A percentile compares a stretch with the other conserved stretches of the same genome.
Conservation (phyloP, 2,888 invertebrate genomes). For the Gari tellinella region DNA sequence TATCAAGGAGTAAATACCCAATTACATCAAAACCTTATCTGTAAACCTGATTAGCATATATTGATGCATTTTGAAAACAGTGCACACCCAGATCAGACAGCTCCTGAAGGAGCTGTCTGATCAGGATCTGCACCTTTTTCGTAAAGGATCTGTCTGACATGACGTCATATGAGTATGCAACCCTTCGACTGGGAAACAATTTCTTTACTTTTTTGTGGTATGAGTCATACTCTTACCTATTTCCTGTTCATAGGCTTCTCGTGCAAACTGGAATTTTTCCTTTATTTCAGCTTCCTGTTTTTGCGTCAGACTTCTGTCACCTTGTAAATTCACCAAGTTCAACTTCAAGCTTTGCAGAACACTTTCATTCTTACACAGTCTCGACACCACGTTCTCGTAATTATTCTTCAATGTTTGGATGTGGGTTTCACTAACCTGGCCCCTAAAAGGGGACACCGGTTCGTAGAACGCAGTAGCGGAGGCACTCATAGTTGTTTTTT, state of each 20-base stretch:
- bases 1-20: no score
- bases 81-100: no score
- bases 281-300: conserved; percentile 68
- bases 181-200: no score
- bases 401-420: conserved; percentile 64
- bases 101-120: no score
- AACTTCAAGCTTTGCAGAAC: conserved; percentile 78
- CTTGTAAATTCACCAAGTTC: conserved; percentile 73
- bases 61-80: no score
- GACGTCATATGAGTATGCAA: no score
- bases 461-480: conserved; percentile 22
- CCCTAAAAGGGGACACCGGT: conserved; percentile 56
- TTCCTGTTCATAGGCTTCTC: conserved; percentile 75
- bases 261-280: conserved; percentile 67
- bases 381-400: conserved; percentile 70
- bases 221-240: no score
- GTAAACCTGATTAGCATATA: no score
- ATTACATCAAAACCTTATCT: no score
- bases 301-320: conserved; percentile 69
- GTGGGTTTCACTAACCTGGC: conserved; percentile 48
- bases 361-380: conserved; percentile 80
- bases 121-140: no score
- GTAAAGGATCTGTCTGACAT: no score
- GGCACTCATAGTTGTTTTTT: conserved; percentile 15
- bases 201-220: no score